Evolutionary conservation across 2,113 vertebrate species (phyloP).

Genomic region (Sialia sialis): DNA sequence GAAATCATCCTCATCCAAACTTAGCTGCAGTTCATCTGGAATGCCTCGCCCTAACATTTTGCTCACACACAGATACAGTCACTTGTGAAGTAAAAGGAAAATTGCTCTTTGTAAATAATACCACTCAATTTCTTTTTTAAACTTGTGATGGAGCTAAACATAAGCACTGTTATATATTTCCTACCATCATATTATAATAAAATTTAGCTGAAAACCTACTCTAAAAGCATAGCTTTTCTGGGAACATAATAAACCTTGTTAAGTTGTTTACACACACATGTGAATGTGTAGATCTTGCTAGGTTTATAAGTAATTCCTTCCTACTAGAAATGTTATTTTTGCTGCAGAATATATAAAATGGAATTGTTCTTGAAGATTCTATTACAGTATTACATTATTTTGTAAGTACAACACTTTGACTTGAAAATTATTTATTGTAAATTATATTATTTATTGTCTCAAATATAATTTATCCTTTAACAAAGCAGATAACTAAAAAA

Average conservation of each 20-base stretch:
- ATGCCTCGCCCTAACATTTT: constrained; percentile 83
- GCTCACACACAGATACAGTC: constrained; percentile 84
- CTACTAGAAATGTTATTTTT: constrained; percentile 79
- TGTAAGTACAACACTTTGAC: constrained; percentile 65
- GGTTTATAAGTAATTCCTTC: constrained; percentile 74
- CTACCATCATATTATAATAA: constrained; percentile 62
- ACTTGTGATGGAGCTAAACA: constrained; percentile 63
- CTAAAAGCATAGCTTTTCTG: constrained; percentile 70
- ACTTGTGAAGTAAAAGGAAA: constrained; percentile 80
- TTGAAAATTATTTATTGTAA: constrained; percentile 68
- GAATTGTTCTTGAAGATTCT: constrained; percentile 63
- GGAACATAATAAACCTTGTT: constrained; percentile 72
- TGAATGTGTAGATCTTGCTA: constrained; percentile 75
- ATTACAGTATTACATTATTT: constrained; percentile 74
- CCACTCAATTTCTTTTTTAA: constrained; percentile 42
- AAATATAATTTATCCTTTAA: constrained; percentile 46
- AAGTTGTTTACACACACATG: constrained; percentile 75
- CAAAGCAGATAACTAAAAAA: constrained; percentile 25
- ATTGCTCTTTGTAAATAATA: constrained; percentile 55
- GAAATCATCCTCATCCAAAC: constrained; percentile 85
- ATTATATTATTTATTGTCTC: constrained; percentile 59
- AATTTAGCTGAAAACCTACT: constrained; percentile 63
- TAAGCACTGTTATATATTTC: constrained; percentile 69
- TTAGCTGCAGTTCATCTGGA: constrained; percentile 81
- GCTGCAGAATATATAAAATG: constrained; percentile 71